phyloP scores from a whole-genome alignment of 1,140 invertebrate species.

The Leptopilina boulardi region DNA sequence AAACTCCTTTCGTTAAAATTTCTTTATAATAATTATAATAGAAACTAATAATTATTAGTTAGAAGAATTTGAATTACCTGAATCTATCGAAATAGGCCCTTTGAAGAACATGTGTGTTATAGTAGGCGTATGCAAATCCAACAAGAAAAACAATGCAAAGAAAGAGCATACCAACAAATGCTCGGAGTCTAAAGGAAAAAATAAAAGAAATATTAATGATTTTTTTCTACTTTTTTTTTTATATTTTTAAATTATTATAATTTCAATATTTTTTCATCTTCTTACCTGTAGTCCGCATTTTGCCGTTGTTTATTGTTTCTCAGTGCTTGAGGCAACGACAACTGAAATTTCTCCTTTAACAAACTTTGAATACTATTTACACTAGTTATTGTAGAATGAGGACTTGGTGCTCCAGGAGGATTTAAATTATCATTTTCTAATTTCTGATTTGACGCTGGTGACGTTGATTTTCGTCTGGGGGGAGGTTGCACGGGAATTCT shows the following conservation, averaged over 20 bases:
- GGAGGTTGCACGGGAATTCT: constrained; percentile 71
- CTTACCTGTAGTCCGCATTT: constrained; percentile 72
- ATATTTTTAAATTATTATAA: too few species aligned
- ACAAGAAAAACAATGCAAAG: constrained; percentile 87
- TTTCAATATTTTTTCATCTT: background rate
- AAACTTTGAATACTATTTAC: constrained; percentile 89
- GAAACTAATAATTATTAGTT: too few species aligned
- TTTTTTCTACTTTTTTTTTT: background rate
- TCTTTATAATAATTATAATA: too few species aligned
- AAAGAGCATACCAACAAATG: constrained; percentile 88
- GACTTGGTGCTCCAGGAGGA: constrained; percentile 72
- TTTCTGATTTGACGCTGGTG: constrained; percentile 61
- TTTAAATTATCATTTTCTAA: constrained; percentile 66
- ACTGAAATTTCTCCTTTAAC: constrained; percentile 87
- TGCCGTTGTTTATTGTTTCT: constrained; percentile 70
- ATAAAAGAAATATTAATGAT: background rate
- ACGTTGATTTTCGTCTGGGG: constrained; percentile 62
- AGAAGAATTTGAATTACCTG: constrained; percentile 63
- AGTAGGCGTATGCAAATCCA: constrained; percentile 88
- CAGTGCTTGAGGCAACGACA: constrained; percentile 74
- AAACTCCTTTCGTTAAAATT: too few species aligned
- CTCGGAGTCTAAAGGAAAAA: constrained; percentile 80
- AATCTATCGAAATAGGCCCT: constrained; percentile 89
- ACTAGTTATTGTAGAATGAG: constrained; percentile 86
- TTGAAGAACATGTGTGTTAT: constrained; percentile 87